A percentile compares a stretch with the other conserved stretches of the same genome.
These are phyloP conservation scores for Tympanoctomys barrerae DNA, from an alignment of 2,797 vertebrate species.

Conservation along the genomic window DNA sequence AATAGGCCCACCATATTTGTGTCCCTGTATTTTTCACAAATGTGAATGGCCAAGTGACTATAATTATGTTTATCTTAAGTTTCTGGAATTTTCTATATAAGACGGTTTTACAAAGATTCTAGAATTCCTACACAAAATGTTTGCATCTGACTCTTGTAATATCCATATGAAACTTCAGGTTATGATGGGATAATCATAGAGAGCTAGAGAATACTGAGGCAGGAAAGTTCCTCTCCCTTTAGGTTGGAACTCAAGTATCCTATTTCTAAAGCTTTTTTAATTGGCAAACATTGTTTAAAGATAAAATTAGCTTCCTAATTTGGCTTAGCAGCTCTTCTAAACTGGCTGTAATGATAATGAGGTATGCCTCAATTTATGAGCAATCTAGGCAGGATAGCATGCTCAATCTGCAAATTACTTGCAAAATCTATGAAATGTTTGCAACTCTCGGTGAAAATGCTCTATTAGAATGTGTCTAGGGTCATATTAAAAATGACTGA, in stretches of 20 bases:
- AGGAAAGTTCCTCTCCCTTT: constrained; percentile 18
- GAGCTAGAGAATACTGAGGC: background rate
- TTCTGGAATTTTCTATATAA: background rate
- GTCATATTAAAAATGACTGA: constrained; percentile 76
- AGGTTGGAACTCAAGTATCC: constrained; percentile 14
- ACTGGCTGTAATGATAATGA: constrained; percentile 64
- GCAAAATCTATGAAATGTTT: constrained; percentile 75
- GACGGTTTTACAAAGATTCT: background rate
- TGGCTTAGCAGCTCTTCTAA: constrained; percentile 53
- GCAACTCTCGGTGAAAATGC: constrained; percentile 67
- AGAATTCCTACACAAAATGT: constrained; percentile 20
- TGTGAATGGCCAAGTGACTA: background rate
- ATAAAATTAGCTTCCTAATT: constrained; percentile 71
- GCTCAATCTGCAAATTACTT: constrained; percentile 67
- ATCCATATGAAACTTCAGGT: background rate
- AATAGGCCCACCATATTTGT: background rate
- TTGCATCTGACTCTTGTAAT: background rate
- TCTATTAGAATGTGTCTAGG: constrained; percentile 65
- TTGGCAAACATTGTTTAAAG: constrained; percentile 72
- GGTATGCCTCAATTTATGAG: constrained; percentile 56
- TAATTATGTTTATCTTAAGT: background rate
- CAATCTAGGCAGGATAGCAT: constrained; percentile 32
- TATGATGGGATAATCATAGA: background rate
- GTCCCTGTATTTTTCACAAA: background rate
- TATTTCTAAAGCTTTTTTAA: constrained; percentile 64